Conservation (phyloP, 2,888 invertebrate genomes). For the Podabrus alpinus region DNA sequence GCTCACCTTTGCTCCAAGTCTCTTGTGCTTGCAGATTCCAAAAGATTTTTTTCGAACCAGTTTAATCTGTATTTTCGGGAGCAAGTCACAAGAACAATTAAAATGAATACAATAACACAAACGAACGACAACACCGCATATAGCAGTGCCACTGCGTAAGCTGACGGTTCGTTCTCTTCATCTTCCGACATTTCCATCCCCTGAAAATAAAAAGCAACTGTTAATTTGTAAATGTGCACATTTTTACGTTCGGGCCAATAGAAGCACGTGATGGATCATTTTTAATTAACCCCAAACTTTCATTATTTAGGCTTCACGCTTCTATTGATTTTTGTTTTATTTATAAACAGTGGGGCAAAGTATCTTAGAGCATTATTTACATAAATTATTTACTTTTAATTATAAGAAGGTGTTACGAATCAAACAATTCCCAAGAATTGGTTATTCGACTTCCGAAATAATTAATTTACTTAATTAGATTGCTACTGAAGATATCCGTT, state of each 20-base stretch:
- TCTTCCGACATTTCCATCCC: constrained; percentile 29
- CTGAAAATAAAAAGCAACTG: constrained; percentile 9
- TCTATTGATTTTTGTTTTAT: neutral
- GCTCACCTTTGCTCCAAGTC: constrained; percentile 53
- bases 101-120: constrained; percentile 55
- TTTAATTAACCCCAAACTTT: neutral
- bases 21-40: constrained; percentile 59
- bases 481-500: neutral
- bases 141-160: constrained; percentile 48
- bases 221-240: neutral
- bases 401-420: neutral
- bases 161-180: constrained; percentile 32
- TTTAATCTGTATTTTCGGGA: constrained; percentile 60
- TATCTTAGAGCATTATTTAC: too few species aligned
- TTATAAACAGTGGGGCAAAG: neutral
- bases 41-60: constrained; percentile 63
- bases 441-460: neutral
- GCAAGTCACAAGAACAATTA: constrained; percentile 60
- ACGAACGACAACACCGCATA: constrained; percentile 59
- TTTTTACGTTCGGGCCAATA: neutral
- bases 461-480: neutral
- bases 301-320: neutral
- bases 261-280: neutral
- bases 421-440: neutral
- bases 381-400: neutral